A percentile compares a stretch with the other conserved stretches of the same genome.
Conservation (phyloP, 1,140 invertebrate genomes). For the Stratiolaelaps scimitus region DNA sequence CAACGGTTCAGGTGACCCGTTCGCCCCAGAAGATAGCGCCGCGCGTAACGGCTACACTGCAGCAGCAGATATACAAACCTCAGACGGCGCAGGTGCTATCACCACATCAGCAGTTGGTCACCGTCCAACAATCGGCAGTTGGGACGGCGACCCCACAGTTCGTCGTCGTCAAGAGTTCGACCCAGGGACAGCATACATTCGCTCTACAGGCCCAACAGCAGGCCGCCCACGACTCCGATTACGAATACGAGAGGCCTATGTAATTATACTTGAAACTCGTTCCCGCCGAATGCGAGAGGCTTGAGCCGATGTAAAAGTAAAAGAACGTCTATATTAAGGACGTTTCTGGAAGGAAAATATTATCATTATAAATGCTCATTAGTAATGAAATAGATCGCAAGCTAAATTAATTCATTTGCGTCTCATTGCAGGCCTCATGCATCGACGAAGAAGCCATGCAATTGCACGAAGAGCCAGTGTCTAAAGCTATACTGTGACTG, state of each 20-base stretch:
- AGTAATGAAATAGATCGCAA: no score
- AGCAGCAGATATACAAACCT: constrained; percentile 8
- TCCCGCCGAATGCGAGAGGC: no score
- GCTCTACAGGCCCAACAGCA: constrained; percentile 1
- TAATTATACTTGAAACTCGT: not conserved
- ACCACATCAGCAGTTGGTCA: constrained; percentile 1
- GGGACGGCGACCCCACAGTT: not conserved
- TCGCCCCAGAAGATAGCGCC: constrained; percentile 21
- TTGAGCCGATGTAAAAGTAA: no score
- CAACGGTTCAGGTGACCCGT: not conserved
- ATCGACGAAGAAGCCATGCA: constrained; percentile 77
- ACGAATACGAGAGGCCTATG: constrained; percentile 20
- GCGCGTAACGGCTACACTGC: not conserved
- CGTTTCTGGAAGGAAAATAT: no score
- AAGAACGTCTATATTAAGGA: no score
- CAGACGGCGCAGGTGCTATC: not conserved
- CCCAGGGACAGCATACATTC: constrained; percentile 13
- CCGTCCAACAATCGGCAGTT: not conserved
- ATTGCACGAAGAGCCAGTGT: constrained; percentile 98
- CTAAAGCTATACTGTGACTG: constrained; percentile 98
- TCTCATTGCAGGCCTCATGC: not conserved
- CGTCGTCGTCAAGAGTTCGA: not conserved
- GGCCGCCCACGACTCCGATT: not conserved
- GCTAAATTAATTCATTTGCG: no score
- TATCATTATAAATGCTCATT: no score